Conservation (phyloP, 2,797 vertebrate species). For the Eospalax fontanierii region DNA sequence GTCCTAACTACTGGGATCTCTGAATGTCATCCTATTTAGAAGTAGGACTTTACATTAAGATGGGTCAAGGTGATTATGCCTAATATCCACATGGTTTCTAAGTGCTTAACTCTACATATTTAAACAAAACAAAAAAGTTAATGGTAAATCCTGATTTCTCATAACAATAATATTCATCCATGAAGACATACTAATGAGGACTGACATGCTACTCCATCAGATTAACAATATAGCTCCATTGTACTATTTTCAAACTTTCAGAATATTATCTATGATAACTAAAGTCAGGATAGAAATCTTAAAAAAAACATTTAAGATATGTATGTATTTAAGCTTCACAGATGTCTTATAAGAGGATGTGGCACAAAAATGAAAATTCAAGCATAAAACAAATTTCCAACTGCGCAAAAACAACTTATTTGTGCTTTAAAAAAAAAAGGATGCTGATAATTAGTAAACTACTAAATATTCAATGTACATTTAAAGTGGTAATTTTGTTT, state of each 20-base stretch:
- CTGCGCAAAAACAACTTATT: not conserved
- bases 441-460: not conserved
- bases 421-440: not conserved
- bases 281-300: slow-evolving; percentile 9
- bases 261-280: not conserved
- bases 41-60: not conserved
- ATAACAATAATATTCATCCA: not conserved
- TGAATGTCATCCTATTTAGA: slow-evolving; percentile 24
- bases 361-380: slow-evolving; percentile 31
- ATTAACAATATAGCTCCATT: not conserved
- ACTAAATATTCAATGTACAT: not conserved
- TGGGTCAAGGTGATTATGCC: not conserved
- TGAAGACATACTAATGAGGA: not conserved
- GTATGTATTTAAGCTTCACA: not conserved
- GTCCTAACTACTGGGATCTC: not conserved
- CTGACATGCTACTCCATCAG: not conserved
- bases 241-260: slow-evolving; percentile 21
- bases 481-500: slow-evolving; percentile 23
- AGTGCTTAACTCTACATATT: too few species aligned
- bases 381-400: slow-evolving; percentile 44
- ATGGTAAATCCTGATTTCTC: too few species aligned
- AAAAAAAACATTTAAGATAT: not conserved
- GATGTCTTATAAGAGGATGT: too few species aligned
- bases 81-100: too few species aligned
- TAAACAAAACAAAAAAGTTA: too few species aligned